phyloP scores from a whole-genome alignment of 2,888 invertebrate genomes.

The Agriopis leucophaearia region DNA sequence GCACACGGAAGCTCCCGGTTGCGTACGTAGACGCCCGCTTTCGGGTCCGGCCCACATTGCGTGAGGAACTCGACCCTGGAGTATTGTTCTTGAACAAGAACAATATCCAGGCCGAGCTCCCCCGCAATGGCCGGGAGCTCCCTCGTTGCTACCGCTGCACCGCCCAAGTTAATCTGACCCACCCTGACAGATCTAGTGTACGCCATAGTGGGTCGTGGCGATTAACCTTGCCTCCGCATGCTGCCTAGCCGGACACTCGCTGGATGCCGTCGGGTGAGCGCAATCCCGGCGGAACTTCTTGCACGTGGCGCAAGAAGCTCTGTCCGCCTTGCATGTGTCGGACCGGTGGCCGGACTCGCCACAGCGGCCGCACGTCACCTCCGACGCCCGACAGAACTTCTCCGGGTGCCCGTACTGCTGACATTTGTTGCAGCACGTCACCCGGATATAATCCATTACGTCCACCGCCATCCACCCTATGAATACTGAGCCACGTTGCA shows the following conservation, averaged over 20 bases:
- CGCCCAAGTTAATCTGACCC: background rate
- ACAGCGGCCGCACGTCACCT: slow-evolving; percentile 42
- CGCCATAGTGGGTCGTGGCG: slow-evolving; percentile 27
- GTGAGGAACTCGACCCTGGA: too few species aligned
- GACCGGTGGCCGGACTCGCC: slow-evolving; percentile 41
- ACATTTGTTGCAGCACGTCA: slow-evolving; percentile 50
- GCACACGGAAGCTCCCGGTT: too few species aligned
- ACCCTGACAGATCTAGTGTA: background rate
- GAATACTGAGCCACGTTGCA: background rate
- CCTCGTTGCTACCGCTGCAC: too few species aligned
- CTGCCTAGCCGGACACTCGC: slow-evolving; percentile 38
- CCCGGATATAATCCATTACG: slow-evolving; percentile 19
- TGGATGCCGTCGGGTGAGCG: slow-evolving; percentile 41
- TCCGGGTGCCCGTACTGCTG: slow-evolving; percentile 57
- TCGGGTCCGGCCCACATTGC: too few species aligned
- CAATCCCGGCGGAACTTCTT: slow-evolving; percentile 33
- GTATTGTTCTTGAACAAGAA: too few species aligned
- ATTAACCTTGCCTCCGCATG: slow-evolving; percentile 39
- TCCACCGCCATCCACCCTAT: slow-evolving; percentile 20
- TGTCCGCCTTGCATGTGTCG: too few species aligned
- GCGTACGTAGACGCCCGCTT: too few species aligned
- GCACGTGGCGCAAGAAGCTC: slow-evolving; percentile 47
- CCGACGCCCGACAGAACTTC: slow-evolving; percentile 42
- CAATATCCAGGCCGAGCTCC: too few species aligned
- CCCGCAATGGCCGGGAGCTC: too few species aligned